phyloP scores from a whole-genome alignment of 2,113 vertebrate genomes.

The Opisthocomus hoazin region DNA sequence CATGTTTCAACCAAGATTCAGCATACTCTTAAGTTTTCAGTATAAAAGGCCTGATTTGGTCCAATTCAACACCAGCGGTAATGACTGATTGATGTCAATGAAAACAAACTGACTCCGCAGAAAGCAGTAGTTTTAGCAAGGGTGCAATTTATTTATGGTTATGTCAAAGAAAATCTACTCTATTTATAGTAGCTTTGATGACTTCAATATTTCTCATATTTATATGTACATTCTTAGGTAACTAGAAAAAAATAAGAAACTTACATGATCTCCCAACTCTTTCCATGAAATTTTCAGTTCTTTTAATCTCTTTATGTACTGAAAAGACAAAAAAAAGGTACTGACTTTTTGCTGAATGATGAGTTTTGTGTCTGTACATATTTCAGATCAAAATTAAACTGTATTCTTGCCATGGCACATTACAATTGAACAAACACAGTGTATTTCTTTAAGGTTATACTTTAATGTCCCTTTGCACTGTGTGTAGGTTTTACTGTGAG shows the following conservation, averaged over 20 bases:
- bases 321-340: neutral
- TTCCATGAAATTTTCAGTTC: neutral
- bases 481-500: neutral
- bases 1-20: neutral
- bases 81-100: neutral
- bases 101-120: neutral
- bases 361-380: neutral
- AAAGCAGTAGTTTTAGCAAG: neutral
- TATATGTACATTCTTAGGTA: neutral
- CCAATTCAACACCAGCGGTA: neutral
- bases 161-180: neutral
- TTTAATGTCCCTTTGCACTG: neutral
- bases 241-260: neutral
- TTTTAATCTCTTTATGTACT: neutral
- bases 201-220: neutral
- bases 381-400: neutral
- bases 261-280: neutral
- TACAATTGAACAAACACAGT: neutral
- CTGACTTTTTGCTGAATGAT: neutral
- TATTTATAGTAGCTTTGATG: neutral
- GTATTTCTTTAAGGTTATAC: neutral
- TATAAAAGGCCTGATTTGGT: neutral
- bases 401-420: neutral
- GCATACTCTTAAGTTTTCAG: neutral
- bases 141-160: neutral